Base-by-base conservation (phyloP, 2,113 vertebrate species). In the Oriolus oriolus region DNA sequence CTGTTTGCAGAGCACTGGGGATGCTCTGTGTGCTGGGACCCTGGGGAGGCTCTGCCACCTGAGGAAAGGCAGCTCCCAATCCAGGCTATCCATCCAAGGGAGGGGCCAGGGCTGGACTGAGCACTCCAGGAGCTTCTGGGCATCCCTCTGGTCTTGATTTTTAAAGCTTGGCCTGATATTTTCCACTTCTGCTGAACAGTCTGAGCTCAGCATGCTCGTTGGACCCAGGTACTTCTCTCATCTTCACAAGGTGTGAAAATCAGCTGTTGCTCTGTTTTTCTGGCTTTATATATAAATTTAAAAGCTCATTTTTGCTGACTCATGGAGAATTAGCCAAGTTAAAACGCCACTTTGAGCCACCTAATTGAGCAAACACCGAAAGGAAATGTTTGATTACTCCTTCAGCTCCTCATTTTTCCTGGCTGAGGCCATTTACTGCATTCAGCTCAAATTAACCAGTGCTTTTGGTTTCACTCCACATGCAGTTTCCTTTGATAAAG, bases 381-480 rank as follows among this genome's bases (percentile, higher is more conserved):
- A 95, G 80, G 90, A 95, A 95, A 59, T 39, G 73, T 94, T 95
- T 90, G 83, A 93, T 96, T 93, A 80, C 86, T 81, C 91, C 84
- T 96, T 89, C 89, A 95, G 80, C 80, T 92, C 80, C 61, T 87
- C 44, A 19, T 80, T 95, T 95, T 70, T 84, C 87, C 84, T 89
- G 86, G 89, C 93, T 94, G 57, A 89, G 74, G 64, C 49, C 79
- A 30, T 94, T 95, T 66, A 23, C 84, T 93, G 50, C 12, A 8
- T 77, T 93, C 60, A 85, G 71, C 86, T 82, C 84, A 75, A 93
- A 92, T 93, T 75, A 93, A 49, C 66, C 74, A 65, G 49, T 5
- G 1, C 92, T 96, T 86, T 78, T 77, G 76, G 35, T 96, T 93
- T 86, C 77, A 71, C 76, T 95, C 89, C 56, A 60, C 56, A 33